phyloP scores from a whole-genome alignment of 2,113 vertebrate species.

The Salminus brasiliensis region DNA sequence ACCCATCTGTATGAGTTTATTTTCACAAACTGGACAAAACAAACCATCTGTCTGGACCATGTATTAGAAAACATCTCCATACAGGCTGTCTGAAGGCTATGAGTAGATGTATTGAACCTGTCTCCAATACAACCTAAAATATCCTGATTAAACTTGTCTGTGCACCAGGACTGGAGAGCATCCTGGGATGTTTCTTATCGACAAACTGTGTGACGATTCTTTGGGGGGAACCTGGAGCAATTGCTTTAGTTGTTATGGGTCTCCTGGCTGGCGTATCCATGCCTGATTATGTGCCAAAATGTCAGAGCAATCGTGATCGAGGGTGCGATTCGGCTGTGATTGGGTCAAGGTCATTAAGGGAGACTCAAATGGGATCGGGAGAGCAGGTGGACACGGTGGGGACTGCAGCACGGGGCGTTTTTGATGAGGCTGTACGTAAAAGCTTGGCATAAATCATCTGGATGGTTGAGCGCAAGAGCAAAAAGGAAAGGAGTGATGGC shows the following conservation, averaged over 20 bases:
- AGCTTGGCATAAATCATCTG: slow-evolving; percentile 20
- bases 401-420: background rate
- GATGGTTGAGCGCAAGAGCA: background rate
- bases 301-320: slow-evolving; percentile 36
- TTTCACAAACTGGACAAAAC: no score
- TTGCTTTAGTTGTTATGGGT: slow-evolving; percentile 37
- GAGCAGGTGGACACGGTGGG: background rate
- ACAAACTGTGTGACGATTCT: background rate
- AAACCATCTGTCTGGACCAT: no score
- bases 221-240: slow-evolving; percentile 24
- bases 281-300: slow-evolving; percentile 34
- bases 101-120: background rate
- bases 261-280: slow-evolving; percentile 3
- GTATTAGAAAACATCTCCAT: no score
- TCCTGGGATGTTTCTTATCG: background rate
- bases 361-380: slow-evolving; percentile 4
- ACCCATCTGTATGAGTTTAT: no score
- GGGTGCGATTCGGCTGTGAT: slow-evolving; percentile 3
- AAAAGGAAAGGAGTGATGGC: background rate
- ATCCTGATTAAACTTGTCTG: background rate
- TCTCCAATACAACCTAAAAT: background rate
- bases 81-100: no score
- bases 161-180: background rate
- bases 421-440: slow-evolving; percentile 13
- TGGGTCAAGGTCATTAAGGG: slow-evolving; percentile 45